phyloP scores from a whole-genome alignment of 2,888 invertebrate genomes.

The Seira sanloemensis region DNA sequence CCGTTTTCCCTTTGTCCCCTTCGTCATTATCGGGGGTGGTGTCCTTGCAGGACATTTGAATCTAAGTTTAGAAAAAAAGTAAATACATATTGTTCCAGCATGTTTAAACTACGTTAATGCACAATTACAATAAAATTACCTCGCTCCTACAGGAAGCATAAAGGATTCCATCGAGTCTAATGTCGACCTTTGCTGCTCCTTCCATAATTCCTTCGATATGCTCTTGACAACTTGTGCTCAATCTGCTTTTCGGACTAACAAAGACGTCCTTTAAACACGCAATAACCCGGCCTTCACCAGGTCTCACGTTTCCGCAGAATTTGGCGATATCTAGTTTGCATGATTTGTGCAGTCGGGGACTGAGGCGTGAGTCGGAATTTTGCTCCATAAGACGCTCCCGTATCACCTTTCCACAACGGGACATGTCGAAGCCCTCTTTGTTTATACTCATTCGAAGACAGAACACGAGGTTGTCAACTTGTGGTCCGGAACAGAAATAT shows the following conservation, averaged over 20 bases:
- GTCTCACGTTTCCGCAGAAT: constrained; percentile 79
- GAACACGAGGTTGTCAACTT: constrained; percentile 65
- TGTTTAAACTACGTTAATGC: too few relatives aligned
- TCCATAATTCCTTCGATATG: constrained; percentile 89
- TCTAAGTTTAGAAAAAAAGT: constrained; percentile 50
- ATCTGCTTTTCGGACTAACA: constrained; percentile 60
- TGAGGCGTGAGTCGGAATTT: constrained; percentile 85
- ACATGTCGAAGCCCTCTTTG: constrained; percentile 65
- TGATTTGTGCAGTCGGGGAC: constrained; percentile 81
- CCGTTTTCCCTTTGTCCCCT: constrained; percentile 82
- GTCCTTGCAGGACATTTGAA: constrained; percentile 61
- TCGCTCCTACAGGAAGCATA: constrained; percentile 85
- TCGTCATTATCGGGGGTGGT: constrained; percentile 74
- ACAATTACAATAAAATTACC: constrained; percentile 75
- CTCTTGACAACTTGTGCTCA: constrained; percentile 82
- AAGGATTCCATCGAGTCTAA: constrained; percentile 91
- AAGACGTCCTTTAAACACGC: constrained; percentile 68
- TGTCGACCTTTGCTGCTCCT: constrained; percentile 90
- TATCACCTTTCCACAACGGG: constrained; percentile 88
- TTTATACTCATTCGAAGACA: constrained; percentile 64
- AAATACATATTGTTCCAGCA: background rate
- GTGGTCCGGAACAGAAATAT: constrained; percentile 82
- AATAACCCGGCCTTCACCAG: constrained; percentile 70
- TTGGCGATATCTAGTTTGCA: constrained; percentile 90
- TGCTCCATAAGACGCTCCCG: constrained; percentile 92